These are phyloP conservation scores for Macropus fuliginosus DNA, from an alignment of 2,797 vertebrate species.

Conservation along the genomic window DNA sequence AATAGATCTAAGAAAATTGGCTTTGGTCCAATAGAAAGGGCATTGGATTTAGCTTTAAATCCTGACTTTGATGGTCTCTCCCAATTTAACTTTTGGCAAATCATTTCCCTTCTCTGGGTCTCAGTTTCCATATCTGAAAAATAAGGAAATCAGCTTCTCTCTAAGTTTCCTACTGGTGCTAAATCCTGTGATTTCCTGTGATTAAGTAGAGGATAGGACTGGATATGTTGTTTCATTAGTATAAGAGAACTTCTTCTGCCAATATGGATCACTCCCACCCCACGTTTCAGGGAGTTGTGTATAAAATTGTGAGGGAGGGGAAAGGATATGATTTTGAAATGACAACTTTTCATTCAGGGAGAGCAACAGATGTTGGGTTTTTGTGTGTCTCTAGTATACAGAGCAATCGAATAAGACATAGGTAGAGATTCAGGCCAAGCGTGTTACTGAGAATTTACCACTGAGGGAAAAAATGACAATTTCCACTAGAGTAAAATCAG, in stretches of 20 bases:
- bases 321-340: conserved; percentile 38
- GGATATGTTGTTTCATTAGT: neutral
- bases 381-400: neutral
- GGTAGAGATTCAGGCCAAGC: neutral
- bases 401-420: neutral
- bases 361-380: conserved; percentile 19
- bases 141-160: conserved; percentile 19
- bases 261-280: neutral
- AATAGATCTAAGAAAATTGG: neutral
- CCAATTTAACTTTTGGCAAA: neutral
- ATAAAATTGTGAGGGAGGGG: neutral
- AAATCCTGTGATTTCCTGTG: neutral
- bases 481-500: conserved; percentile 51
- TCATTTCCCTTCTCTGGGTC: conserved; percentile 12
- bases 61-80: neutral
- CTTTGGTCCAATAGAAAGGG: neutral
- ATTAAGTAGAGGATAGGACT: neutral
- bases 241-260: neutral
- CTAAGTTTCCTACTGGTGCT: neutral
- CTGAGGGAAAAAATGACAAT: conserved; percentile 54
- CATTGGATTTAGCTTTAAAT: neutral
- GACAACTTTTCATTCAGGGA: neutral
- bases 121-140: neutral
- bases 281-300: fast-evolving
- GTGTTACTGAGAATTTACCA: conserved; percentile 40